phyloP scores from a whole-genome alignment of 2,113 vertebrate species.

The Cochlearius cochlearius region DNA sequence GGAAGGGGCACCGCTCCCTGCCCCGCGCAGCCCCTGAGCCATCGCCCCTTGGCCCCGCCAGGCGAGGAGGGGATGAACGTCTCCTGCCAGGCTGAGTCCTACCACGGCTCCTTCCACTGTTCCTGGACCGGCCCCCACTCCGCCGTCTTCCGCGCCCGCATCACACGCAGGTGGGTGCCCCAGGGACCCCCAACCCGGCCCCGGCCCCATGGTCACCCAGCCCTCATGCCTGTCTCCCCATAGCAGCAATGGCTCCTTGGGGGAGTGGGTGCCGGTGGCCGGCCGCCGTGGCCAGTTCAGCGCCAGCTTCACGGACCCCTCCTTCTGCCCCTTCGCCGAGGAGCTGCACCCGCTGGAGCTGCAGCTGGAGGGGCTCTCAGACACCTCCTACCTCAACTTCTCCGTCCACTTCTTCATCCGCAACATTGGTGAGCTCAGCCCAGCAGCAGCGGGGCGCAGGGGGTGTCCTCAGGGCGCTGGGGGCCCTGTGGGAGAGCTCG shows the following conservation, averaged over 20 bases:
- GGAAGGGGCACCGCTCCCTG: fast-evolving
- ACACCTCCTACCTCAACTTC: not conserved
- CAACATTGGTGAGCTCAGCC: not conserved
- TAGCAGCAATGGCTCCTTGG: not conserved
- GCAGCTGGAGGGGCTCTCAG: not conserved
- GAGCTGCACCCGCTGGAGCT: not conserved
- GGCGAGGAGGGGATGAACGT: not conserved
- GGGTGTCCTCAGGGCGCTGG: fast-evolving
- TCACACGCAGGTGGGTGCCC: not conserved
- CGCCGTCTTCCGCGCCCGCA: not conserved
- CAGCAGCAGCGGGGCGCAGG: fast-evolving
- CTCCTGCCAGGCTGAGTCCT: slow-evolving; percentile 38
- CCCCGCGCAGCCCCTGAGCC: fast-evolving
- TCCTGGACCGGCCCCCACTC: not conserved
- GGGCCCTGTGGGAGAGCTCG: fast-evolving
- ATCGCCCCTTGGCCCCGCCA: fast-evolving
- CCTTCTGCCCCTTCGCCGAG: slow-evolving; percentile 37
- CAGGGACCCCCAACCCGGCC: fast-evolving
- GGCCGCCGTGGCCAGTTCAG: fast-evolving
- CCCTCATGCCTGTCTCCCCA: not conserved
- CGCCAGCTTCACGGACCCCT: not conserved
- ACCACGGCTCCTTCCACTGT: not conserved
- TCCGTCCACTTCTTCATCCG: not conserved
- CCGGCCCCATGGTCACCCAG: fast-evolving
- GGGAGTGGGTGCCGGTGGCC: not conserved